These are phyloP conservation scores for Stenolophus ochropezus DNA, from an alignment of 2,888 invertebrate genomes.

Conservation along the genomic window DNA sequence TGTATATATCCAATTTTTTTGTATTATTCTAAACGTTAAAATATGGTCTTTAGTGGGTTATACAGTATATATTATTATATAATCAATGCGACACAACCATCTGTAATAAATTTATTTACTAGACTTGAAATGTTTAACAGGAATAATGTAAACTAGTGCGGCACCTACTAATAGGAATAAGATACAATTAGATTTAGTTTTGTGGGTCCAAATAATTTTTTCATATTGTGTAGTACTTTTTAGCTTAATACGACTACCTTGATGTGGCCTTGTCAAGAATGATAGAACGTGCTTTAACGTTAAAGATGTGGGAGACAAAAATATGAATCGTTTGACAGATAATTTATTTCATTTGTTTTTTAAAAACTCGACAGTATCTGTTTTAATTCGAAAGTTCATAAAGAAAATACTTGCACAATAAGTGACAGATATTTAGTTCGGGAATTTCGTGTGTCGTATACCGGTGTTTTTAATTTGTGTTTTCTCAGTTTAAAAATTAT, in stretches of 20 bases:
- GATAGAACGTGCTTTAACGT: constrained; percentile 56
- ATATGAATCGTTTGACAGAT: constrained; percentile 50
- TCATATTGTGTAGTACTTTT: constrained; percentile 1
- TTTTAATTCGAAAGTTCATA: constrained; percentile 17
- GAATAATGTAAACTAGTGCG: constrained; percentile 25
- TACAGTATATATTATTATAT: constrained; percentile 68
- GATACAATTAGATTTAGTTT: constrained; percentile 10
- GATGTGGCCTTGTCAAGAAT: constrained; percentile 58
- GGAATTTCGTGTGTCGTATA: constrained; percentile 41
- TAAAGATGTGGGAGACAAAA: constrained; percentile 51
- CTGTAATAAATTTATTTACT: constrained; percentile 68
- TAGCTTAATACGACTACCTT: constrained; percentile 53
- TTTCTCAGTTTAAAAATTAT: not conserved
- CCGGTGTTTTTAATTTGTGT: constrained; percentile 50
- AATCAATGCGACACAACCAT: constrained; percentile 71
- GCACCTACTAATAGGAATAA: constrained; percentile 13
- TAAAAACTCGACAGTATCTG: not conserved
- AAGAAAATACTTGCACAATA: not conserved
- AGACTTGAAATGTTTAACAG: constrained; percentile 43
- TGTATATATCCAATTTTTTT: constrained; percentile 39
- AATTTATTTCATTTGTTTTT: constrained; percentile 17
- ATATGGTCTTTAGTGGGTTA: constrained; percentile 23
- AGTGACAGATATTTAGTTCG: constrained; percentile 36
- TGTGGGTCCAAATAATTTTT: constrained; percentile 4
- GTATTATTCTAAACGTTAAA: constrained; percentile 6